Evolutionary conservation across 2,888 invertebrate species (phyloP).

Genomic region (Metellina segmentata): DNA sequence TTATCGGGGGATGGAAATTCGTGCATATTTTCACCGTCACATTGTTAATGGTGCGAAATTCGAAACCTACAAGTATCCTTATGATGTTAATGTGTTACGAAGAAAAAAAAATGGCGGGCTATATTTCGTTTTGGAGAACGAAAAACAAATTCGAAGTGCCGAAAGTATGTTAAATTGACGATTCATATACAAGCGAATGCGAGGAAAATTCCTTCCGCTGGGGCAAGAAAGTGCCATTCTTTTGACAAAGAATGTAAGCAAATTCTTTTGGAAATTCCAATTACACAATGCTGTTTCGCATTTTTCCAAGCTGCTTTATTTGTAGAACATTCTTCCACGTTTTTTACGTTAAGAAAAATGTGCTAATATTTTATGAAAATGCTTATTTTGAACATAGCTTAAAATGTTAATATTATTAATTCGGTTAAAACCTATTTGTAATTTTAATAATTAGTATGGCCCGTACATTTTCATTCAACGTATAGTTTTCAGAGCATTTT

Average conservation of each 20-base stretch:
- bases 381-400: background rate
- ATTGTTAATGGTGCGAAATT: too few relatives aligned
- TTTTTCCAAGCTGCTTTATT: conserved; percentile 20
- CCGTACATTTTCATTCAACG: background rate
- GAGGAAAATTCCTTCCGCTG: background rate
- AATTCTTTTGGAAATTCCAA: conserved; percentile 28
- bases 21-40: too few relatives aligned
- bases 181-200: background rate
- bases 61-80: too few relatives aligned
- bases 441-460: background rate
- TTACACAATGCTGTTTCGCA: background rate
- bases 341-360: background rate
- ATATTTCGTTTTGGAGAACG: background rate
- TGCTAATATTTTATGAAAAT: background rate
- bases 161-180: background rate
- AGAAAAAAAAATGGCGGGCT: background rate
- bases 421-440: background rate
- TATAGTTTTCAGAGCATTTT: background rate
- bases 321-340: conserved; percentile 20
- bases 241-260: conserved; percentile 21
- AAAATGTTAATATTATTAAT: background rate
- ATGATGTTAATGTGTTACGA: too few relatives aligned
- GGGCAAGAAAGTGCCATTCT: background rate
- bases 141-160: background rate
- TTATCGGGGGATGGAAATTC: too few relatives aligned